Evolutionary conservation across 2,797 vertebrate species (phyloP), one percentile per base, ranked within the genome.

Genomic region (Melanotaenia parkinsoni): DNA sequence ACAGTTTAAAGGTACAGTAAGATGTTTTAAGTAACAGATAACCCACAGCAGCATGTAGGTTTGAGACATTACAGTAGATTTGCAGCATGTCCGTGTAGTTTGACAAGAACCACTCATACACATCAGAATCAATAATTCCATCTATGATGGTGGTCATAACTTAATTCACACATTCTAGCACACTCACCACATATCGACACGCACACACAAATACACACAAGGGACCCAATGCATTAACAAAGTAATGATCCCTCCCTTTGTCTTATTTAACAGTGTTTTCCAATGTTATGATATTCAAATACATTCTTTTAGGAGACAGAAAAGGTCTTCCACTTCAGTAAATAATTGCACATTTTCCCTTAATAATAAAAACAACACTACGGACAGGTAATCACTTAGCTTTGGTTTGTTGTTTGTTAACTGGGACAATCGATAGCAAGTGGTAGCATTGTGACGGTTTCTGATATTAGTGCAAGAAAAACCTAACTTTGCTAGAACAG

Each of bases 321-420:
- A 88, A 92, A 94, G 87, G 86, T 91, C 63, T 86, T 93, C 80
- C 77, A 84, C 83, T 84, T 94, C 76, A 90, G 92, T 95, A 92
- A 95, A 95, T 94, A 94, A 98, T 97, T 97, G 96, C 97, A 98
- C 97, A 94, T 95, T 96, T 94, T 93, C 96, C 97, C 95, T 92
- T 88, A 85, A 96, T 92, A 95, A 93, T 89, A 91, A 90, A 89
- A 92, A 92, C 76, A 84, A 90, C 70, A 83, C 54, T 73, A 85
- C 76, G 80, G 68, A 86, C 83, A 86, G 61, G 87, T 43, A 88
- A 87, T 84, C 82, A 76, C 51, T 86, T 84, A 90, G 93, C 96
- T 98, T 98, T 97, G 96, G 96, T 97, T 95, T 94, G 90, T 91
- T 59, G 65, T 89, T 80, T 88, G 82, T 89, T 82, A 88, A 84